Percentiles rank a stretch among this genome's conserved stretches.
These are phyloP conservation scores for Drosophila elegans DNA, from an alignment of 1,140 invertebrate species.

Conservation along the genomic window DNA sequence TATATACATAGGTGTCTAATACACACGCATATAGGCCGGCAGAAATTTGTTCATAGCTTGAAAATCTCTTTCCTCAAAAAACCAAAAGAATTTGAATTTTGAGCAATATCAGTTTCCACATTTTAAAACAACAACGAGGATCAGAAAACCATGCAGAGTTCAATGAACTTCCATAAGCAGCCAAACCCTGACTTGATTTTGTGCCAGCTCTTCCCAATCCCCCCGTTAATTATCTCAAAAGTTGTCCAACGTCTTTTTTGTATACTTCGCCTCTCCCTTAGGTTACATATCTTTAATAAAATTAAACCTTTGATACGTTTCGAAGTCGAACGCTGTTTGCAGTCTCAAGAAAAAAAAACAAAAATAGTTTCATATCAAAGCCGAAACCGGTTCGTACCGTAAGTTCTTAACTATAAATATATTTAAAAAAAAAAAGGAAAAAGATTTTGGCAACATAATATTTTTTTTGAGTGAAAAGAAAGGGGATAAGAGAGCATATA, in stretches of 20 bases:
- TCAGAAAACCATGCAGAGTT: constrained; percentile 23
- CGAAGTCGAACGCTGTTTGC: constrained; percentile 20
- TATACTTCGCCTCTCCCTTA: constrained; percentile 15
- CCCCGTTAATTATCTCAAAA: constrained; percentile 39
- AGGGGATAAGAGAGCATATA: too few relatives aligned
- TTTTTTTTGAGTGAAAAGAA: background rate
- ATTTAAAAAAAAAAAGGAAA: constrained; percentile 5
- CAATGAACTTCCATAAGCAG: constrained; percentile 61
- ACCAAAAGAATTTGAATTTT: constrained; percentile 3
- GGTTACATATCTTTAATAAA: constrained; percentile 60
- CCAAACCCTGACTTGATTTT: constrained; percentile 42
- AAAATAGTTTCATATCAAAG: background rate
- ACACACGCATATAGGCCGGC: too few relatives aligned
- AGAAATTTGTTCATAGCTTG: too few relatives aligned
- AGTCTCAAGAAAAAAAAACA: constrained; percentile 12
- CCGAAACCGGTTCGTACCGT: constrained; percentile 44
- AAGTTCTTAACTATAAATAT: constrained; percentile 44
- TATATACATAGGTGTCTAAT: too few relatives aligned
- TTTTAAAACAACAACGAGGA: constrained; percentile 42
- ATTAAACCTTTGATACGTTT: constrained; percentile 52
- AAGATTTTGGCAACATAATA: constrained; percentile 14
- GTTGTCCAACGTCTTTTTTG: constrained; percentile 68
- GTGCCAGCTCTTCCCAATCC: constrained; percentile 1
- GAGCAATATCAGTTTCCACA: constrained; percentile 11
- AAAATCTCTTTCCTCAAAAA: constrained; percentile 5